Percentiles rank a stretch among this genome's conserved stretches.
Conservation (phyloP, 1,140 invertebrate genomes). For the Pararge aegeria region DNA sequence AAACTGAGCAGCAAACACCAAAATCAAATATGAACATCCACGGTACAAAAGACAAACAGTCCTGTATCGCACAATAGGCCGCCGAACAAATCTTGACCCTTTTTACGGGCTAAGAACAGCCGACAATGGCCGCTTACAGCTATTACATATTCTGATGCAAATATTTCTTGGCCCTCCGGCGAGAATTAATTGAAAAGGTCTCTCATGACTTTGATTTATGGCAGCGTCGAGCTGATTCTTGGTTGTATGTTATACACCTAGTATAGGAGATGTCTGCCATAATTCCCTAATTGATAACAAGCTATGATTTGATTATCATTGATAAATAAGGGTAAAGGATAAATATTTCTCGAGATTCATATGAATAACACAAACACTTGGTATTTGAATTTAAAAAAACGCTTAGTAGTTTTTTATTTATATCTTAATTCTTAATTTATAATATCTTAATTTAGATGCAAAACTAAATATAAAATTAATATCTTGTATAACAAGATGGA, state of each 20-base stretch:
- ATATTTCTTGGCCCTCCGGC: constrained; percentile 58
- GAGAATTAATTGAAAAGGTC: constrained; percentile 74
- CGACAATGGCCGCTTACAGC: constrained; percentile 57
- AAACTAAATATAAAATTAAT: too few species aligned
- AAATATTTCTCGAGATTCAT: too few species aligned
- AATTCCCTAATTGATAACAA: neutral
- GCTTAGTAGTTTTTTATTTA: too few species aligned
- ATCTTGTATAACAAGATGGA: too few species aligned
- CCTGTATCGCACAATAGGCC: constrained; percentile 52
- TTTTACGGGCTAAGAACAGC: constrained; percentile 54
- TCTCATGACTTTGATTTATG: constrained; percentile 67
- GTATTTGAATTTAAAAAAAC: too few species aligned
- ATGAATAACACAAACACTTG: too few species aligned
- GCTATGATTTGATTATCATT: too few species aligned
- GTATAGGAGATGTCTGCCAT: neutral
- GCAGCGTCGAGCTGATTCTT: constrained; percentile 17
- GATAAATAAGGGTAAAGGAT: too few species aligned
- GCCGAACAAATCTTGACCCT: constrained; percentile 65
- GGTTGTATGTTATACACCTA: constrained; percentile 14
- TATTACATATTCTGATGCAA: constrained; percentile 71
- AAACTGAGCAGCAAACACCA: neutral
- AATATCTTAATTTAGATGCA: too few species aligned
- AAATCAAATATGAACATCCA: constrained; percentile 32
- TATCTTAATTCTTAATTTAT: too few species aligned
- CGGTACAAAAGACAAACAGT: constrained; percentile 60